Base-by-base conservation (phyloP, 2,888 invertebrate genomes). In the Aphidius colemani region DNA sequence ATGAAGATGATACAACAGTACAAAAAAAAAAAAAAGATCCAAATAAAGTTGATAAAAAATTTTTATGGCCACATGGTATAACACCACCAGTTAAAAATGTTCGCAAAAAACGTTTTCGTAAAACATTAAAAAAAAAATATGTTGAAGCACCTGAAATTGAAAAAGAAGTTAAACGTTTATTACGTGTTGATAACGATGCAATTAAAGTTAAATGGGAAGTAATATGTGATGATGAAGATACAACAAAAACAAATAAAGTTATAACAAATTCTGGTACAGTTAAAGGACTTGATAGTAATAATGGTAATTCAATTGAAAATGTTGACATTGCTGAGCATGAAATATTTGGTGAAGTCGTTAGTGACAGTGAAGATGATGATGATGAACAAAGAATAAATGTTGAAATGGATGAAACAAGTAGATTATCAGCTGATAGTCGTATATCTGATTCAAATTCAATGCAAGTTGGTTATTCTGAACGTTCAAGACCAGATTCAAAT, bases 101-200 rank as follows among this genome's bases (percentile, higher is more conserved):
- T 0, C 86, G 98, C 8, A 93, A 93, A 72, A 87, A 96, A 62
- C 87, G 98, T 64, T 98, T 98, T 77, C 87, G 98, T 45, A 97
- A 97, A 84, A 97, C 96, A 0, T 82, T 98, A 41, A 95, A 95
- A 80, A 99, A 99, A 82, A 99, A 98, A 83, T 95, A 93, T 83
- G 94, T 95, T 1, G 98, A 98, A 83, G 95, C 96, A 39, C 97
- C 98, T 0, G 98, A 98, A 85, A 96, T 98, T 69, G 98, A 99
- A 79, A 97, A 97, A 80, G 98, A 99, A 85, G 95, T 99, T 0
- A 96, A 97, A 80, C 86, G 96, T 48, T 84, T 99, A 62, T 85
- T 99, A 7, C 86, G 96, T 69, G 91, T 91, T 45, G 98, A 98
- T 78, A 95, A 95, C 78, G 97, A 98, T 80, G 97, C 98, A 1